phyloP scores from a whole-genome alignment of 2,797 vertebrate species.

The Myioborus miniatus region DNA sequence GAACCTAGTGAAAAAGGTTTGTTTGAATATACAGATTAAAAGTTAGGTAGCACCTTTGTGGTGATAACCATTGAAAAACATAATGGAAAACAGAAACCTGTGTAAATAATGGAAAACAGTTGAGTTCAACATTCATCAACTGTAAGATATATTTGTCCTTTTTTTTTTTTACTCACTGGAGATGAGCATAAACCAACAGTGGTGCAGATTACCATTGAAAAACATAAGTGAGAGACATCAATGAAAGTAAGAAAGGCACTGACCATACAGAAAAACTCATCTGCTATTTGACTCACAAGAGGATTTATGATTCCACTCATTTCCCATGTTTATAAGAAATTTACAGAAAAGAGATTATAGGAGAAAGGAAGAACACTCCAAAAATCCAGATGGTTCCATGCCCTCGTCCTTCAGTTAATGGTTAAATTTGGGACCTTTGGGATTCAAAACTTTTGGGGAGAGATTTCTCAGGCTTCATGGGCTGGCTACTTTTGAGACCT shows the following conservation, averaged over 20 bases:
- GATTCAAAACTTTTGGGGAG: background rate
- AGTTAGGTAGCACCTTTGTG: background rate
- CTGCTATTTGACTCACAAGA: background rate
- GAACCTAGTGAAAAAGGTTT: background rate
- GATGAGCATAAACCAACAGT: background rate
- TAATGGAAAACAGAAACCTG: background rate
- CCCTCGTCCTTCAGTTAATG: background rate
- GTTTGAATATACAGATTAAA: background rate
- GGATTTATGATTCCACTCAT: background rate
- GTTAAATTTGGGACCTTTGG: background rate
- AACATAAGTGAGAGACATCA: background rate
- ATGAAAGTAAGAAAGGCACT: background rate
- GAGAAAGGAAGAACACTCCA: background rate
- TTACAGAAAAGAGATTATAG: fast-evolving
- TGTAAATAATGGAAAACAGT: background rate
- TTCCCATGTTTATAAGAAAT: background rate
- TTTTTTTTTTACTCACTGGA: background rate
- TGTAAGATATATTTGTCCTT: background rate
- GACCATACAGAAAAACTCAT: background rate
- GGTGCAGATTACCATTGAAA: fast-evolving
- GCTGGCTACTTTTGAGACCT: background rate
- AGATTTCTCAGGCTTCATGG: background rate
- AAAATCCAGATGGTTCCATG: background rate
- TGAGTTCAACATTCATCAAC: background rate
- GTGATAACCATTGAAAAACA: background rate